Percentiles rank a stretch among this genome's conserved stretches.
These are phyloP conservation scores for Coregonus ussuriensis DNA, from an alignment of 2,797 vertebrate species.

Conservation along the genomic window DNA sequence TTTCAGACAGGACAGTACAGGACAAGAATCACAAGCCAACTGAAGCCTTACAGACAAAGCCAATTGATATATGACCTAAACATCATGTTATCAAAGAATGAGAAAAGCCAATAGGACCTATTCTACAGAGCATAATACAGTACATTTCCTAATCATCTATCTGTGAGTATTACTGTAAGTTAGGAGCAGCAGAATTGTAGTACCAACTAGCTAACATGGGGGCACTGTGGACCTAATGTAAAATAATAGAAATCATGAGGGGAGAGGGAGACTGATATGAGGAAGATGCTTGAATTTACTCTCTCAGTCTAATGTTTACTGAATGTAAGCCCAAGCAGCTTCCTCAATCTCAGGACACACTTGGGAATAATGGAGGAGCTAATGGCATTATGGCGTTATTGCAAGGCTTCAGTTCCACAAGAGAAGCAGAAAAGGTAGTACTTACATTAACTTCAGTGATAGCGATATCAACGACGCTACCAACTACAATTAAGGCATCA, in stretches of 20 bases:
- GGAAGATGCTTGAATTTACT: not conserved
- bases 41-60: slow-evolving; percentile 63
- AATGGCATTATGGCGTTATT: slow-evolving; percentile 47
- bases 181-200: not conserved
- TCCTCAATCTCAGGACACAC: not conserved
- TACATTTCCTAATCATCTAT: not conserved
- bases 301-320: not conserved
- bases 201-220: not conserved
- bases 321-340: not conserved
- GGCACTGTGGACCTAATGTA: not conserved
- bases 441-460: slow-evolving; percentile 99
- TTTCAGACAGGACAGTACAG: slow-evolving; percentile 8
- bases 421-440: slow-evolving; percentile 57
- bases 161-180: not conserved
- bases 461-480: slow-evolving; percentile 99
- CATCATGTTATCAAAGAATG: not conserved
- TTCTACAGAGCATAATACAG: not conserved
- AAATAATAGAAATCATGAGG: not conserved
- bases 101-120: not conserved
- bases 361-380: not conserved
- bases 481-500: slow-evolving; percentile 99
- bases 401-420: slow-evolving; percentile 68
- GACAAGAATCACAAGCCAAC: slow-evolving; percentile 46
- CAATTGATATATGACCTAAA: slow-evolving; percentile 12
- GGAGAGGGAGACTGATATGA: not conserved